These are phyloP conservation scores for Marronus borbonicus DNA, from an alignment of 2,888 invertebrate genomes.

Conservation along the genomic window DNA sequence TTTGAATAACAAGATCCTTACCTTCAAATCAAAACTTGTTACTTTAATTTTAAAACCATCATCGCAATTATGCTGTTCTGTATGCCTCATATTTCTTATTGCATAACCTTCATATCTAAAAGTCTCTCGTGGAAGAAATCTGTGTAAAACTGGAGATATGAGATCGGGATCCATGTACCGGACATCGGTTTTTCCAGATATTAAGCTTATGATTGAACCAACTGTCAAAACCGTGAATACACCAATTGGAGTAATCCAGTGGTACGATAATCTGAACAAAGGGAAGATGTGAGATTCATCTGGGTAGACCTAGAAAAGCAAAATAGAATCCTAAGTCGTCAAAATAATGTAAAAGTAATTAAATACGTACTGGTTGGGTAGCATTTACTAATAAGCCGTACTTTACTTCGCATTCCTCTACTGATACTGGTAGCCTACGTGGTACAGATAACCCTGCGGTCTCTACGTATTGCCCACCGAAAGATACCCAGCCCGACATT, in stretches of 20 bases:
- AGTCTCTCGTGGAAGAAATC: slow-evolving; percentile 65
- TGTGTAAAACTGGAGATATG: slow-evolving; percentile 76
- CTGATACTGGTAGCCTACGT: slow-evolving; percentile 73
- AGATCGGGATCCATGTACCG: slow-evolving; percentile 74
- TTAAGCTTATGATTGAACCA: slow-evolving; percentile 77
- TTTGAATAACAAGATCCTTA: neutral
- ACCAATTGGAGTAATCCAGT: slow-evolving; percentile 87
- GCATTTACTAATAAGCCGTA: slow-evolving; percentile 60
- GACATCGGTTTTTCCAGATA: slow-evolving; percentile 73
- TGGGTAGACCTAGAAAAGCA: slow-evolving; percentile 56
- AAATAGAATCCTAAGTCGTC: neutral
- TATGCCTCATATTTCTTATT: slow-evolving; percentile 48
- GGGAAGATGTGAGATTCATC: slow-evolving; percentile 78
- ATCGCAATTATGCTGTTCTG: slow-evolving; percentile 44
- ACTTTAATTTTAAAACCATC: slow-evolving; percentile 46
- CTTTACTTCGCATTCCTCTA: slow-evolving; percentile 68
- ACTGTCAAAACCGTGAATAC: slow-evolving; percentile 78
- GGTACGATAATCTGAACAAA: slow-evolving; percentile 84
- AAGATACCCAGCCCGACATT: slow-evolving; percentile 76
- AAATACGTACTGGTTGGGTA: slow-evolving; percentile 68
- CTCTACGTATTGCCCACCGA: slow-evolving; percentile 79
- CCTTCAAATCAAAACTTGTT: slow-evolving; percentile 50
- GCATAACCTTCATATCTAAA: slow-evolving; percentile 49
- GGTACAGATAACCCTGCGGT: slow-evolving; percentile 76
- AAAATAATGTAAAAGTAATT: neutral